Evolutionary conservation across 53 echinoderm and acorn worm species (phyloP).

Genomic region (Echinometra lucunter): DNA sequence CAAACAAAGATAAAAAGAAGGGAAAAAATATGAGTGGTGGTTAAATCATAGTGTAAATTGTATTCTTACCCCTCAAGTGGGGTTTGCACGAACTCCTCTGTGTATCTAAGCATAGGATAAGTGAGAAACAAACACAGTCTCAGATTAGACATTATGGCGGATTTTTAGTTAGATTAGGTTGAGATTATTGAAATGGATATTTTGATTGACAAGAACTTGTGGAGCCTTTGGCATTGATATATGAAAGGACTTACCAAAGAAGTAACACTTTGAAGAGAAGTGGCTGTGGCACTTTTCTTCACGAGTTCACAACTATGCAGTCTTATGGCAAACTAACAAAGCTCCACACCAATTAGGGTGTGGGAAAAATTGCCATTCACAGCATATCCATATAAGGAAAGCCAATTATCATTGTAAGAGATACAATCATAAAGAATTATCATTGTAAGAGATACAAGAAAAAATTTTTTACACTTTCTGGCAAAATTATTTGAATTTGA

Average conservation of each 20-base stretch:
- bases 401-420: not conserved
- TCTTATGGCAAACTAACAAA: not conserved
- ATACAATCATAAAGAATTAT: too few species aligned
- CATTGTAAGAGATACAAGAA: not conserved
- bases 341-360: not conserved
- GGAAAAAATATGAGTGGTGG: constrained; percentile 22
- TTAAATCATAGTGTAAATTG: constrained; percentile 24
- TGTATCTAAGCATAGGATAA: constrained; percentile 30
- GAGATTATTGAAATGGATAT: not conserved
- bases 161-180: constrained; percentile 36
- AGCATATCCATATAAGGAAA: not conserved
- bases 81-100: constrained; percentile 58
- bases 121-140: constrained; percentile 45
- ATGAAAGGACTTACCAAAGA: constrained; percentile 40
- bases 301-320: not conserved
- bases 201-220: constrained; percentile 53
- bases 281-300: not conserved
- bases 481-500: too few species aligned
- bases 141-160: constrained; percentile 45
- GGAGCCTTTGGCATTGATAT: constrained; percentile 28
- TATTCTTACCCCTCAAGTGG: not conserved
- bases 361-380: not conserved
- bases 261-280: constrained; percentile 28
- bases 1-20: constrained; percentile 41
- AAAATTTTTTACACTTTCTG: too few species aligned